Evolutionary conservation across 2,888 invertebrate genomes (phyloP).

Genomic region (Sericinus montela): DNA sequence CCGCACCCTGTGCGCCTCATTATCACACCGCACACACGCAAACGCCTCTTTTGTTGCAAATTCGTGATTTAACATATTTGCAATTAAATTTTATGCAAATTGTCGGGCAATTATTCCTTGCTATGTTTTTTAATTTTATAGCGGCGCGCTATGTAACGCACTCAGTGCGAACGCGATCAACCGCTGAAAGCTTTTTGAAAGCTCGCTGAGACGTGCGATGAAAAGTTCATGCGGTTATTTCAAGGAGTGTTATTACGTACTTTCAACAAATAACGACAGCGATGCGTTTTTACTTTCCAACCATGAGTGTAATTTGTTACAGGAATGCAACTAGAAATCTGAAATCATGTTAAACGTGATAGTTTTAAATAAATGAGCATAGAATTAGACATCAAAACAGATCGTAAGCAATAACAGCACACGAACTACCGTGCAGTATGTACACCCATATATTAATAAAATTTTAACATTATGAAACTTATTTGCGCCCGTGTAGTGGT

Average conservation of each 20-base stretch:
- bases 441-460: too few species aligned
- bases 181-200: constrained; percentile 75
- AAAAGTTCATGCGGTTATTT: constrained; percentile 64
- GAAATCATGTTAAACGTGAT: too few species aligned
- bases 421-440: too few species aligned
- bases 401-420: too few species aligned
- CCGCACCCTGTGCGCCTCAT: constrained; percentile 39
- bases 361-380: too few species aligned
- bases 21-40: constrained; percentile 20
- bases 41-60: constrained; percentile 10
- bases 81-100: constrained; percentile 9
- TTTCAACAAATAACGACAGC: constrained; percentile 44
- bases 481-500: too few species aligned
- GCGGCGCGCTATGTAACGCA: constrained; percentile 39
- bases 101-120: constrained; percentile 3
- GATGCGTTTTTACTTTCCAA: constrained; percentile 24
- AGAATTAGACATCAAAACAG: too few species aligned
- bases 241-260: constrained; percentile 48
- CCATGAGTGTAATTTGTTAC: too few species aligned
- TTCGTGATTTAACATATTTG: constrained; percentile 16
- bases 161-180: constrained; percentile 61
- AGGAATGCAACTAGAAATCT: too few species aligned
- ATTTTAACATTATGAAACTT: too few species aligned
- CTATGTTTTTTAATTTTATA: constrained; percentile 4
- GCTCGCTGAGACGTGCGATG: constrained; percentile 63